Percentiles rank a stretch among this genome's conserved stretches.
Evolutionary conservation across 2,888 invertebrate species (phyloP).

Genomic region (Ochropleura leucogaster): DNA sequence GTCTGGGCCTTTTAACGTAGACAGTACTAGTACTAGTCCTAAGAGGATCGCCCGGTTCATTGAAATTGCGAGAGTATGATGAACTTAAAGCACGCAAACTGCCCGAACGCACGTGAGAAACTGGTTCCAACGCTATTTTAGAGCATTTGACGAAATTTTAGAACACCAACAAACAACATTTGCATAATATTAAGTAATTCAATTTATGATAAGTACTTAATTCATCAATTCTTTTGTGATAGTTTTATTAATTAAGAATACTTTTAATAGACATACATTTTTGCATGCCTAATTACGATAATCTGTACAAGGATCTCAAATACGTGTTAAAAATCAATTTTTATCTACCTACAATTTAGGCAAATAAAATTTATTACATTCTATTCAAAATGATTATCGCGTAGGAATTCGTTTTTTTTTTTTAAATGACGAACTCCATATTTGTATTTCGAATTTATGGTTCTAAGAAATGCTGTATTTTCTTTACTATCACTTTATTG

Average conservation of each 20-base stretch:
- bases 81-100: slow-evolving; percentile 80
- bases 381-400: not conserved
- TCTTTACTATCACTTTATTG: not conserved
- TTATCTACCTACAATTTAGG: no score
- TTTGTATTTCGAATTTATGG: not conserved
- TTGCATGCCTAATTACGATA: no score
- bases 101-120: slow-evolving; percentile 74
- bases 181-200: slow-evolving; percentile 25
- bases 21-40: slow-evolving; percentile 22
- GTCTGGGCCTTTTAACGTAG: not conserved
- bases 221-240: no score
- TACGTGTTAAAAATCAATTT: no score
- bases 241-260: no score
- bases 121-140: slow-evolving; percentile 77
- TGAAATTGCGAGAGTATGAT: slow-evolving; percentile 82
- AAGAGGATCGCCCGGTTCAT: slow-evolving; percentile 73
- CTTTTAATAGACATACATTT: no score
- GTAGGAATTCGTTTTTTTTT: slow-evolving; percentile 6
- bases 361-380: no score
- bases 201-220: no score
- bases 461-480: not conserved
- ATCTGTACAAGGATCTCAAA: no score
- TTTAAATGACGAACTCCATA: not conserved
- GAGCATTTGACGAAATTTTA: slow-evolving; percentile 63
- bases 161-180: slow-evolving; percentile 46